Conservation (phyloP, 2,888 invertebrate species). For the Poecilus cupreus region DNA sequence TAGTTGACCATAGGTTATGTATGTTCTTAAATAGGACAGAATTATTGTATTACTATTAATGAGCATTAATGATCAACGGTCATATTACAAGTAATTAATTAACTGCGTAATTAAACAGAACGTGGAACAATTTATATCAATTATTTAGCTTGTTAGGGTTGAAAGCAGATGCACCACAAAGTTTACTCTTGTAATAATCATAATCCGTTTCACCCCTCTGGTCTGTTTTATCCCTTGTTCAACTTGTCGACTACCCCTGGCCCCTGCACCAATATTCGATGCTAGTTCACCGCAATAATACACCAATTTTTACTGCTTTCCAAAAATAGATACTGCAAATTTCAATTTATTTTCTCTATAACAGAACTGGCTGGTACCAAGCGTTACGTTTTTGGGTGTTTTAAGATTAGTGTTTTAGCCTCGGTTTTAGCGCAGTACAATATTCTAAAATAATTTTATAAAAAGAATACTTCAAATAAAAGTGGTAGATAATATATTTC, state of each 20-base stretch:
- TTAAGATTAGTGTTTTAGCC: no score
- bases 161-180: conserved; percentile 59
- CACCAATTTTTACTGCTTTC: no score
- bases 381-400: no score
- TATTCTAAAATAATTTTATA: no score
- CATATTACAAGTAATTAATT: conserved; percentile 59
- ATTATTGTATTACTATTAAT: conserved; percentile 59
- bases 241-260: background rate
- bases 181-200: conserved; percentile 58
- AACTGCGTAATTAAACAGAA: conserved; percentile 58
- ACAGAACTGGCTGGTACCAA: no score
- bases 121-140: conserved; percentile 58
- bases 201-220: conserved; percentile 47
- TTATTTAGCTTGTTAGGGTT: conserved; percentile 59
- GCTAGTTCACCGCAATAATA: background rate
- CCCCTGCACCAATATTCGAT: background rate
- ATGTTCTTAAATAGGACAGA: conserved; percentile 31
- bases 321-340: no score
- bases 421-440: no score
- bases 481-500: no score
- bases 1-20: background rate
- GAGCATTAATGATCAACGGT: conserved; percentile 58
- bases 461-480: no score
- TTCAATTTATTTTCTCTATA: no score
- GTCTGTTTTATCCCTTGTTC: background rate